Base-by-base conservation (phyloP, 2,797 vertebrate species). In the Rhodeus uyekii region DNA sequence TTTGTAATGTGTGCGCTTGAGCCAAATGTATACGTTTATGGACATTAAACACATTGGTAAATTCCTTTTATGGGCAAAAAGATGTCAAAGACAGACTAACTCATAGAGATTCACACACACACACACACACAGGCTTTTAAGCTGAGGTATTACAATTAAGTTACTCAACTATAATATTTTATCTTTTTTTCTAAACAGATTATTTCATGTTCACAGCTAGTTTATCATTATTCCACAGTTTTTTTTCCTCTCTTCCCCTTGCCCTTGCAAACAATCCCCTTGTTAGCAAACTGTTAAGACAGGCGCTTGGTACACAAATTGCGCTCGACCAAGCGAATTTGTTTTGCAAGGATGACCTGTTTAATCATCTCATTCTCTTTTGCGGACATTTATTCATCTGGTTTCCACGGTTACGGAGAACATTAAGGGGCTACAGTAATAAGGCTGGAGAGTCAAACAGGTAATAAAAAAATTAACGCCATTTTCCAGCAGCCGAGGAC, bases 391-490 rank as follows among this genome's bases (percentile, higher is more conserved):
- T 98, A 99, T 98, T 98, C 97, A 96, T 95, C 95, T 97, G 95
- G 97, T 99, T 99, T 97, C 97, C 97, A 97, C 96, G 97, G 98
- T 98, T 97, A 99, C 97, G 93, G 95, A 93, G 96, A 97, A 98
- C 98, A 98, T 99, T 99, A 99, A 97, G 96, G 96, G 96, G 96
- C 97, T 97, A 97, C 93, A 98, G 97, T 97, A 99, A 98, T 99
- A 98, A 99, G 97, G 96, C 97, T 96, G 96, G 93, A 94, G 97
- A 99, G 97, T 99, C 97, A 98, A 99, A 99, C 97, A 98, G 98
- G 97, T 99, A 99, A 99, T 99, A 99, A 99, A 99, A 99, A 97
- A 98, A 99, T 98, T 98, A 99, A 98, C 96, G 96, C 97, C 96
- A 96, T 84, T 96, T 96, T 96, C 94, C 93, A 93, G 91, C 95